Evolutionary conservation across 2,797 vertebrate genomes (phyloP).

Genomic region (Eospalax fontanierii): DNA sequence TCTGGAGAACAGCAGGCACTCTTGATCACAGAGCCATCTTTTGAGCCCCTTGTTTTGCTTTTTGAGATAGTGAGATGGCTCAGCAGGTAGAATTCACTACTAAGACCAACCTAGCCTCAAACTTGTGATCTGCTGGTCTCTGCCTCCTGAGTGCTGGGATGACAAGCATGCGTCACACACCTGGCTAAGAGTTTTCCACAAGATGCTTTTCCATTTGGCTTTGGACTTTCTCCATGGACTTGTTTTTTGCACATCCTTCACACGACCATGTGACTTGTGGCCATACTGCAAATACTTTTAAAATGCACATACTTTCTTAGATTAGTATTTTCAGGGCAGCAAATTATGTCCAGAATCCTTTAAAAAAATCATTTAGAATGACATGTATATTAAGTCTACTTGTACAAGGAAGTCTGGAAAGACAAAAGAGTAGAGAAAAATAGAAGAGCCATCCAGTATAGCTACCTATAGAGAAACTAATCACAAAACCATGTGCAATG

Average conservation of each 20-base stretch:
- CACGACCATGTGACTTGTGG: not conserved
- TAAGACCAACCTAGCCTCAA: not conserved
- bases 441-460: not conserved
- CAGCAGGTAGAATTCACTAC: not conserved
- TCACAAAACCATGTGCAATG: not conserved
- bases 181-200: not conserved
- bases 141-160: not conserved
- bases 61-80: not conserved
- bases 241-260: not conserved
- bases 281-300: not conserved
- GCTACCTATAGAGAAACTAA: not conserved
- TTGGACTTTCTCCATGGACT: not conserved
- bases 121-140: not conserved
- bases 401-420: not conserved
- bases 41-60: not conserved
- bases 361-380: not conserved
- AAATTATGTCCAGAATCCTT: not conserved
- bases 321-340: conserved; percentile 23
- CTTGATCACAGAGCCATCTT: not conserved
- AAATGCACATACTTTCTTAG: not conserved
- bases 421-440: conserved; percentile 5
- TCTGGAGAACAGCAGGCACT: not conserved
- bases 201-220: not conserved
- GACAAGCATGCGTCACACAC: not conserved
- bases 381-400: not conserved